Evolutionary conservation across 2,888 invertebrate species (phyloP), one percentile per base, ranked within the genome.

Genomic region (Asteroscopus sphinx): DNA sequence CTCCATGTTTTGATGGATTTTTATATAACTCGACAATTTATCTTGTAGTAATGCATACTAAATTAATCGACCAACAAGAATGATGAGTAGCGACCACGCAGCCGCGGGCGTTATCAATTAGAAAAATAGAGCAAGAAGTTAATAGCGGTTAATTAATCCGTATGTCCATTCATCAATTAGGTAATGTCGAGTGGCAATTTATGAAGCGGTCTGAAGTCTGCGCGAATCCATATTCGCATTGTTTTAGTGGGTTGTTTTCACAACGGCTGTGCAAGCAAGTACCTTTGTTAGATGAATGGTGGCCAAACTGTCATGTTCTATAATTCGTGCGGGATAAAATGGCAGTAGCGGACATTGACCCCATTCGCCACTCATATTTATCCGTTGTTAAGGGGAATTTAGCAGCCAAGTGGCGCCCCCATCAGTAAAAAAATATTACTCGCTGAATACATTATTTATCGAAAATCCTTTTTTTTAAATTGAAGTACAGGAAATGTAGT

Each of bases 91-190:
- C 42, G 32, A 35, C 47, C 54, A 56, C 59, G 47, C 73, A 46
- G 55, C 53, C 52, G 45, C 51, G 11, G 42, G 46, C 48, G 44
- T 60, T 73, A 72, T 59, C 68, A 66, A 73, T 73, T 67, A 68
- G 62, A 72, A 73, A 78, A 73, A 73, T 77, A 72, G 74, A 59
- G 45, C 67, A 68, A 66, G 55, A 67, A 71, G 63, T 59, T 58
- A 71, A 67, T 73, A 68, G 54, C 58, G 7, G 40, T 60, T 69
- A 78, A 72, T 74, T 62, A 66, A 60, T 73, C 57, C 42, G 49
- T 44, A 63, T 54, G 64, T 53, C 64, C 54, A 72, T 68, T 65
- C 53, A 64, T 73, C 55, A 70, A 74, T 71, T 67, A 72, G 52
- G 68, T 73, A 74, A 73, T 63, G 65, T 46, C 51, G 59, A 55